A percentile compares a stretch with the other conserved stretches of the same genome.
phyloP scores from a whole-genome alignment of 2,888 invertebrate genomes.

The Dorcus hopei region DNA sequence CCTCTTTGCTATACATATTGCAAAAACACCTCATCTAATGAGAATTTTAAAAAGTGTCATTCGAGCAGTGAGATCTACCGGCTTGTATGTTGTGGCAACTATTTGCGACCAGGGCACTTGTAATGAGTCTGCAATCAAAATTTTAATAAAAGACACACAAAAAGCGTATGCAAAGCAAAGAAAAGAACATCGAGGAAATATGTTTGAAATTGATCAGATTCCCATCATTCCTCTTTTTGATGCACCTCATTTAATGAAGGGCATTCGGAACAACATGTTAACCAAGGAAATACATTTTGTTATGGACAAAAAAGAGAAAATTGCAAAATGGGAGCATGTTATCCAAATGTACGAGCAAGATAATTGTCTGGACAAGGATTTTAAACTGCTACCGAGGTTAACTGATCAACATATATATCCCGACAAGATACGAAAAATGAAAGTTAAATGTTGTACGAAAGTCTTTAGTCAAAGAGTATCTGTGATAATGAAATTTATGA shows the following conservation, averaged over 20 bases:
- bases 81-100: slow-evolving; percentile 20
- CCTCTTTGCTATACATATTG: slow-evolving; percentile 5
- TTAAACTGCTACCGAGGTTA: slow-evolving; percentile 4
- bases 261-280: slow-evolving; percentile 12
- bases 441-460: slow-evolving; percentile 8
- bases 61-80: slow-evolving; percentile 9
- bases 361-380: slow-evolving; percentile 8
- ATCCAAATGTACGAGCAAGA: slow-evolving; percentile 6
- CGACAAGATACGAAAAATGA: slow-evolving; percentile 17
- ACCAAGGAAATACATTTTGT: slow-evolving; percentile 1
- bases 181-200: not conserved
- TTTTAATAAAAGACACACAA: not conserved
- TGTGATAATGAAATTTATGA: not conserved
- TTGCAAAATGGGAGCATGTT: slow-evolving; percentile 11
- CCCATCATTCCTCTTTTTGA: no score
- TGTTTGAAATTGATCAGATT: not conserved
- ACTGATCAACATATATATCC: slow-evolving; percentile 12
- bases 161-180: not conserved
- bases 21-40: slow-evolving; percentile 9
- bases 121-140: slow-evolving; percentile 19
- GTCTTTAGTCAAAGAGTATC: slow-evolving; percentile 10
- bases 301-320: not conserved
- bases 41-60: slow-evolving; percentile 9
- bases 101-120: slow-evolving; percentile 25
- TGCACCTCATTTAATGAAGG: slow-evolving; percentile 18